Conservation (phyloP, 2,113 vertebrate species). For the Poeciliopsis occidentalis region DNA sequence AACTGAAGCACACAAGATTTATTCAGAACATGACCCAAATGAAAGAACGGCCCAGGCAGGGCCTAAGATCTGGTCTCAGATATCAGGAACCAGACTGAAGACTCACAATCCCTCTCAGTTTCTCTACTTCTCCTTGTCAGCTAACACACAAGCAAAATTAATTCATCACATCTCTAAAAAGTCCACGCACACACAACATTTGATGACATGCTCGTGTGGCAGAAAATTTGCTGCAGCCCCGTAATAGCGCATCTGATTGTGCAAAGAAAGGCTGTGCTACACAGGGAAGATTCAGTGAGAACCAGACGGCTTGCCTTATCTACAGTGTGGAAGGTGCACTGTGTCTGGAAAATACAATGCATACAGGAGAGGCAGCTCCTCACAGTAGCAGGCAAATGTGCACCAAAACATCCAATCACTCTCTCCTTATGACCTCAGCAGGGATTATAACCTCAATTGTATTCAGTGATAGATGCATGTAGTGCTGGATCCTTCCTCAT, state of each 20-base stretch:
- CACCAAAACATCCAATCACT: constrained; percentile 56
- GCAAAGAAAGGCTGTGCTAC: constrained; percentile 14
- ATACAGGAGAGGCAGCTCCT: constrained; percentile 27
- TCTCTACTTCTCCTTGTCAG: neutral
- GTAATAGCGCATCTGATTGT: constrained; percentile 36
- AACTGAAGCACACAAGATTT: too few relatives aligned
- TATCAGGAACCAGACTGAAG: neutral
- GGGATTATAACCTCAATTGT: constrained; percentile 60
- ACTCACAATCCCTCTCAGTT: neutral
- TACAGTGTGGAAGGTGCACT: constrained; percentile 43
- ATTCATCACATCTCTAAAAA: neutral
- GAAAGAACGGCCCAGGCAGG: neutral
- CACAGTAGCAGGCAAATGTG: constrained; percentile 37
- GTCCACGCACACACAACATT: constrained; percentile 2
- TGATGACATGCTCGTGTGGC: neutral
- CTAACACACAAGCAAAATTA: neutral
- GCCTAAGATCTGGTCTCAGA: neutral
- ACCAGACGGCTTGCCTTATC: constrained; percentile 44
- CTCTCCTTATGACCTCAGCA: constrained; percentile 46
- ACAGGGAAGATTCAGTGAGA: constrained; percentile 36
- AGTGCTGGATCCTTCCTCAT: constrained; percentile 41
- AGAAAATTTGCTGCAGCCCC: constrained; percentile 16
- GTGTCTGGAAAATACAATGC: constrained; percentile 44
- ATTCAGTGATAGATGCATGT: constrained; percentile 36
- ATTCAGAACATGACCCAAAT: neutral